Evolutionary conservation across 92 coral and sea anemone species (phyloP), one percentile per base, ranked within the genome.

Genomic region (Porites lobata): DNA sequence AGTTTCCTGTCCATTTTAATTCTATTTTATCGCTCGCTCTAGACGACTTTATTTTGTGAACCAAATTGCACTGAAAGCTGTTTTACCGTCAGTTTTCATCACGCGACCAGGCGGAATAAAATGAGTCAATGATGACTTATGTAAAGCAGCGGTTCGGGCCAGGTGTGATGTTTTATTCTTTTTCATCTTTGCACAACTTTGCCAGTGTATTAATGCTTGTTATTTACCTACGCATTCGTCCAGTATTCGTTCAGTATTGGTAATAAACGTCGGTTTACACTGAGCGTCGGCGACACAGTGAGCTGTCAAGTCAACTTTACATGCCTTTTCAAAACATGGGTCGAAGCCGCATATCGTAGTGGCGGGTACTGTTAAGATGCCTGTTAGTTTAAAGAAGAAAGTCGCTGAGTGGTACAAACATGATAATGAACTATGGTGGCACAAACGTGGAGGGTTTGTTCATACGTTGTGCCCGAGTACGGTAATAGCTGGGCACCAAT

Each of bases 221-320:
- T 21, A n/a, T 74, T 83, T 90, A 94, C 98, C 99, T 91, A 81
- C 84, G 79, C 99, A 96, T 63, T 92, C 92, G 74, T 85, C 86
- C 56, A 96, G 81, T 78, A 92, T 80, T 51, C 73, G 72, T 69
- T 92, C 90, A 20, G 85, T 85, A 56, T 81, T 56, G 76, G 95
- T 88, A 61, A 96, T 89, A 69, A 95, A 96, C 21, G 92, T 91
- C 26, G 98, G 92, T 67, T 78, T 88, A 78, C 99, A 96, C 50
- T 78, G 71, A 76, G 90, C 85, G 75, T 95, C 96, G 19, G 92
- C 87, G 72, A 96, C 88, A 75, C 99, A 96, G 57, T 84, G 94
- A 65, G 96, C 96, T 1, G 82, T 72, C n/a, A 77, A 72, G 80
- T 91, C 92, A 54, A 67, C 77, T 65, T 84, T 78, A 66, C 99